Evolutionary conservation across 2,888 invertebrate species (phyloP).

Genomic region (Gortyna flavago): DNA sequence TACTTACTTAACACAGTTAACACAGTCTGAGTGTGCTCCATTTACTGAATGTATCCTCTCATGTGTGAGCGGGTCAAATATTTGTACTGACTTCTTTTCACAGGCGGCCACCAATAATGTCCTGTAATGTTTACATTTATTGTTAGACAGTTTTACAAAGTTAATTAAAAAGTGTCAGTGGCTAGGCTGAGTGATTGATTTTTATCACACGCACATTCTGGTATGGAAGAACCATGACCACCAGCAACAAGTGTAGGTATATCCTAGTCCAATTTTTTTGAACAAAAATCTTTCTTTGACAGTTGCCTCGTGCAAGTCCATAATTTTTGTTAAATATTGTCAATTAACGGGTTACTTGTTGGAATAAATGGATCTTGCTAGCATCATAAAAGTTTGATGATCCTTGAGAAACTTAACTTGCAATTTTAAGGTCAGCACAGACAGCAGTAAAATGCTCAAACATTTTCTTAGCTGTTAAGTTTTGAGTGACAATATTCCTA

Average conservation of each 20-base stretch:
- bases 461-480: no score
- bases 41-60: conserved; percentile 93
- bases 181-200: not conserved
- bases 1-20: conserved; percentile 97
- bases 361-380: not conserved
- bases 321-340: not conserved
- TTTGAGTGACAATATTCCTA: not conserved
- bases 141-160: not conserved
- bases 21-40: conserved; percentile 96
- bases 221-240: not conserved
- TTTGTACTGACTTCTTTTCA: conserved; percentile 95
- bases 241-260: not conserved
- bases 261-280: not conserved
- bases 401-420: not conserved
- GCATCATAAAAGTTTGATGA: not conserved
- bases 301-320: no score
- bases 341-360: not conserved
- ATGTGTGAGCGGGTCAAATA: conserved; percentile 96
- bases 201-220: not conserved
- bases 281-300: not conserved
- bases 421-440: not conserved
- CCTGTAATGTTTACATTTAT: conserved; percentile 82
- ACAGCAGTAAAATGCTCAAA: no score
- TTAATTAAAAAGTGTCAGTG: not conserved
- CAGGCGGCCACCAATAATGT: conserved; percentile 96